phyloP scores from a whole-genome alignment of 1,140 invertebrate genomes.

The Episyrphus balteatus region DNA sequence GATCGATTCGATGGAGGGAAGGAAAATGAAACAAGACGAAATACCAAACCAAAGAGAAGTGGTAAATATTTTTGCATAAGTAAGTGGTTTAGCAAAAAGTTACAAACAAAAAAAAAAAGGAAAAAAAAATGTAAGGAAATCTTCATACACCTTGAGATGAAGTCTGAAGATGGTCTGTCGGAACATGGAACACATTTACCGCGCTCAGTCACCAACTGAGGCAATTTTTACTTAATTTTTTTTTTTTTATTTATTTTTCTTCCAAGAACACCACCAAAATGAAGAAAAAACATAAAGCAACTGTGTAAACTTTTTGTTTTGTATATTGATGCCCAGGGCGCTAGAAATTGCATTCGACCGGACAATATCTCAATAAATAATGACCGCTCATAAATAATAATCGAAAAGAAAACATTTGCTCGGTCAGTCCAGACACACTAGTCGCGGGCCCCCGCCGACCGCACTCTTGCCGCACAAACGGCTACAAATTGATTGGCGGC shows the following conservation, averaged over 20 bases:
- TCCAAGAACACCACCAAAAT: too few relatives aligned
- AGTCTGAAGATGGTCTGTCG: neutral
- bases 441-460: too few relatives aligned
- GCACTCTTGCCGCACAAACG: too few relatives aligned
- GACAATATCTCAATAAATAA: conserved; percentile 4
- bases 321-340: neutral
- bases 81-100: neutral
- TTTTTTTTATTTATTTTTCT: too few relatives aligned
- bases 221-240: neutral
- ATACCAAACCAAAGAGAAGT: too few relatives aligned
- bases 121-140: neutral
- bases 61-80: conserved; percentile 1
- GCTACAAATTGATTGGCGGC: too few relatives aligned
- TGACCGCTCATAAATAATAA: conserved; percentile 2
- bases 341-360: conserved; percentile 3
- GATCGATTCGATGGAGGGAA: too few relatives aligned
- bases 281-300: too few relatives aligned
- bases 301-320: too few relatives aligned
- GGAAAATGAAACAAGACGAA: too few relatives aligned
- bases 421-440: neutral
- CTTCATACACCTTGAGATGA: neutral
- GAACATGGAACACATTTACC: too few relatives aligned
- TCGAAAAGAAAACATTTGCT: neutral
- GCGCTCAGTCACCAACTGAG: too few relatives aligned
- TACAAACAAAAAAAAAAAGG: neutral